Evolutionary conservation across 2,797 vertebrate species (phyloP), one percentile per base, ranked within the genome.

Genomic region (Rhadinocentrus ornatus): DNA sequence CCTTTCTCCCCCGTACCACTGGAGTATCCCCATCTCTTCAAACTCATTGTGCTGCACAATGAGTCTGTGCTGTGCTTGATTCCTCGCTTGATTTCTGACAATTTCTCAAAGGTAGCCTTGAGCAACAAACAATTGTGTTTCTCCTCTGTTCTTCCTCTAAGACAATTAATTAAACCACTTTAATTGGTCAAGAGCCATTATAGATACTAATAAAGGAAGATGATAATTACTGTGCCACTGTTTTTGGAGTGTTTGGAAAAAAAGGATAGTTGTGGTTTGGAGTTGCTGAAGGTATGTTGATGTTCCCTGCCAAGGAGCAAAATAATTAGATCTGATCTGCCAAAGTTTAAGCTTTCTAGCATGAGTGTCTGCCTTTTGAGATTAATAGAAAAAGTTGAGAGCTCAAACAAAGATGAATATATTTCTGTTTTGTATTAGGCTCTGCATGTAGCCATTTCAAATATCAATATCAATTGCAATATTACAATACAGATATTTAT

Each of bases 311-410:
- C 56, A 76, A 77, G 82, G 75, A 85, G 78, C 35, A 58, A 68
- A 78, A 85, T 87, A 91, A 91, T 92, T 90, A 89, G 67, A 86
- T 84, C 61, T 73, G 65, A 67, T 85, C 67, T 85, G 83, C 79
- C 70, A 24, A 18, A 79, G 83, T 81, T 62, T 31, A 29, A 32
- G 60, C 71, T 86, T 81, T 89, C 75, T 84, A 50, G 76, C 81
- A 54, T 64, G 65, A 68, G 53, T 22, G 66, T 66, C 60, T 65
- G 66, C 81, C 37, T 75, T 73, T 52, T 54, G 52, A 50, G 88
- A 81, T 57, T 76, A 88, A 85, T 73, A 18, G 63, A 70, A 87
- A 75, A 78, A 86, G 77, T 83, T 87, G 81, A 73, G 71, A 55
- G 68, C 62, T 74, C 24, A 57, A 83, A 60, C 35, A n/a, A 62